phyloP scores from a whole-genome alignment of 1,140 invertebrate genomes.

The Diuraphis noxia region DNA sequence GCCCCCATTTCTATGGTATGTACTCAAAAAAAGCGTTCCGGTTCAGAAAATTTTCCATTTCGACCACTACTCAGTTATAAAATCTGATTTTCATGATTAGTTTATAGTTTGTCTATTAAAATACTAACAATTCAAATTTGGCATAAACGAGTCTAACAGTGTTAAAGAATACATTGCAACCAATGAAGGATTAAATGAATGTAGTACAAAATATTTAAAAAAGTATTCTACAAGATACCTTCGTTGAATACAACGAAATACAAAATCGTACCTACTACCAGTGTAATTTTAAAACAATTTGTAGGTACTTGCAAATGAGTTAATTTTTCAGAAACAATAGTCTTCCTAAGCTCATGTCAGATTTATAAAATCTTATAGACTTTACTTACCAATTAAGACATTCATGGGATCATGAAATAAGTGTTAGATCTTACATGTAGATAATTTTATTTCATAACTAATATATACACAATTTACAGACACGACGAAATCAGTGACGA shows the following conservation, averaged over 20 bases:
- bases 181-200: neutral
- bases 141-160: neutral
- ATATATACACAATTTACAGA: neutral
- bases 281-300: neutral
- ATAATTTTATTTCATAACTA: neutral
- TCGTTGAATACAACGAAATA: no score
- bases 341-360: neutral
- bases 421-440: neutral
- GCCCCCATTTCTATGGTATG: no score
- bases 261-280: neutral
- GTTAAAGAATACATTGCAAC: neutral
- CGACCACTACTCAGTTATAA: no score
- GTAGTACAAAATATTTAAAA: neutral
- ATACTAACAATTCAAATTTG: no score
- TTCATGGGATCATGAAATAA: neutral
- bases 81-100: no score
- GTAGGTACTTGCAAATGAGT: neutral
- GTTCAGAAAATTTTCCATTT: no score
- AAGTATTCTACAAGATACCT: neutral
- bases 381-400: slow-evolving; percentile 3
- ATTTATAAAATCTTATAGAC: neutral
- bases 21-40: no score
- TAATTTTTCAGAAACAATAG: neutral
- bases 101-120: no score
- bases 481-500: no score